Evolutionary conservation across 2,113 vertebrate species (phyloP).

Genomic region (Chaetura pelagica): DNA sequence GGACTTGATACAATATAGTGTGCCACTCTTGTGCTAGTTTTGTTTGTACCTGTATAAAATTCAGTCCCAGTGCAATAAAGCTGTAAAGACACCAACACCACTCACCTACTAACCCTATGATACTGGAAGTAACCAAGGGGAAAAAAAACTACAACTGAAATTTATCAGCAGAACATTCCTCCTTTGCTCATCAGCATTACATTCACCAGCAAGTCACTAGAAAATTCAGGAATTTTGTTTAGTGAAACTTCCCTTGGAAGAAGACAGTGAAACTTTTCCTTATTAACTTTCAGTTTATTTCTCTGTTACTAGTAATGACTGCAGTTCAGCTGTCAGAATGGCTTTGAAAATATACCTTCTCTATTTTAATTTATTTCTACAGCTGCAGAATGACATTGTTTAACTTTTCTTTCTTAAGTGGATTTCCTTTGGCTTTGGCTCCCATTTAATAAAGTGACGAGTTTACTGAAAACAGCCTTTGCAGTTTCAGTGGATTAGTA

Average conservation of each 20-base stretch:
- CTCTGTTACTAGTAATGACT: neutral
- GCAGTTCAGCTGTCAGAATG: neutral
- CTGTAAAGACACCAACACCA: neutral
- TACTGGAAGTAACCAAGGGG: neutral
- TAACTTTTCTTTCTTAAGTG: slow-evolving; percentile 43
- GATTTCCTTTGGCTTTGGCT: slow-evolving; percentile 56
- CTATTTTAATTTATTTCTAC: slow-evolving; percentile 52
- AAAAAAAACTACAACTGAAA: neutral
- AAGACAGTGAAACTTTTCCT: neutral
- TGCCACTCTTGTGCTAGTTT: neutral
- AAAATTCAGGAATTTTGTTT: neutral
- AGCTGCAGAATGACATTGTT: slow-evolving; percentile 59
- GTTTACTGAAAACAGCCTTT: slow-evolving; percentile 59
- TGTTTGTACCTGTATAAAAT: neutral
- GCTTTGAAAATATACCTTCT: slow-evolving; percentile 35
- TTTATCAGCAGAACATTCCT: neutral
- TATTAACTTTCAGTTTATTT: neutral
- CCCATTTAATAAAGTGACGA: slow-evolving; percentile 64
- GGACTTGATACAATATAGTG: neutral
- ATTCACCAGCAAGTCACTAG: neutral
- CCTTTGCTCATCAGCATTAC: neutral
- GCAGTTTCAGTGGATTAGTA: slow-evolving; percentile 70
- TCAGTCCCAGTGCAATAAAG: neutral
- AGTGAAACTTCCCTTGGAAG: neutral
- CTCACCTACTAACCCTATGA: neutral